Evolutionary conservation across 1,140 invertebrate species (phyloP), one percentile per base, ranked within the genome.

Genomic region (Panonychus citri): DNA sequence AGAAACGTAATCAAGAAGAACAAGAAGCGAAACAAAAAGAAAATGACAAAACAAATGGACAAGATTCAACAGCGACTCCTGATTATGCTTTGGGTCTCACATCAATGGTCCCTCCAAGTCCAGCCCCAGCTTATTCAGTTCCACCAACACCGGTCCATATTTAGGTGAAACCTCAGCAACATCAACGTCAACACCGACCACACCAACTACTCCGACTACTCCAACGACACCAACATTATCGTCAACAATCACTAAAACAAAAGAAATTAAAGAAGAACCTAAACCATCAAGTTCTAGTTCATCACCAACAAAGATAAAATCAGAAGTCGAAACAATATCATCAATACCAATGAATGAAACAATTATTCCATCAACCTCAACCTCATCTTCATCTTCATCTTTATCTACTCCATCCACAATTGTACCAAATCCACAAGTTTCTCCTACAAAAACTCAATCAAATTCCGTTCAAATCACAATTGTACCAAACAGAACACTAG

Each of bases 61-160:
- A 62, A 42, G 58, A 57, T 34, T 59, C 58, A 21, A 63, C 66
- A 3, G 64, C 70, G 42, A 78, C 78, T 21, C 80, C 81, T 1
- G 84, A 87, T 64, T 86, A 85, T 69, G 82, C 82, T 48, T 81
- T 80, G 60, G 82, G 81, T 5, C 70, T 85, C 19, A 65, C 73
- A 21, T 67, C 65, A 7, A 27, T 49, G 21, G 43, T 58, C 12
- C 51, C 51, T 27, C 53, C 57, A 48, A 54, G 39, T 54, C 57
- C 53, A 43, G 51, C 57, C 27, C 42, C 53, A 12, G 12, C 53
- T 15, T 54, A 55, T 46, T 46, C 54, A 46, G 43, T 46, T 21
- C 43, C 43, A 3, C 43, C 13, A 7, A 46, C 43, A 46, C 43
- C 19, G 43, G 21, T n/a, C 43, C 43, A n/a, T 24, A n/a, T 46